A percentile compares a stretch with the other conserved stretches of the same genome.
Conservation (phyloP, 2,888 invertebrate species). For the Coenonympha arcania region DNA sequence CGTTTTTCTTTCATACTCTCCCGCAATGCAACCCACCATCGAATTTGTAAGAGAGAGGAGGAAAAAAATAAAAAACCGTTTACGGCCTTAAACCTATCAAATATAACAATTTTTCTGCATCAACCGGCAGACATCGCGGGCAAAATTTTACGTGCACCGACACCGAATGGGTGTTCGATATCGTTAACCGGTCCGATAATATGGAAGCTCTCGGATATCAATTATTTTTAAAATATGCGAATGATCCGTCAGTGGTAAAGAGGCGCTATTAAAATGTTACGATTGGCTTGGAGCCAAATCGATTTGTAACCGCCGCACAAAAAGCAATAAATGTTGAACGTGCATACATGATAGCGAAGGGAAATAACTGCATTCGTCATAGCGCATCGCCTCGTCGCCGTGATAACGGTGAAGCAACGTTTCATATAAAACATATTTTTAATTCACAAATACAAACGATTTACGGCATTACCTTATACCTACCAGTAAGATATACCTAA, state of each 20-base stretch:
- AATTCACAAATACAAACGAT: too few relatives aligned
- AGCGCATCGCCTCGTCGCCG: slow-evolving; percentile 44
- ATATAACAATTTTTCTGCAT: too few relatives aligned
- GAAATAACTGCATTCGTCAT: slow-evolving; percentile 63
- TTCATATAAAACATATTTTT: background rate
- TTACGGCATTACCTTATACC: too few relatives aligned
- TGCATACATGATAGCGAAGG: slow-evolving; percentile 60
- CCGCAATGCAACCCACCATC: too few relatives aligned
- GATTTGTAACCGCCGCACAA: slow-evolving; percentile 70
- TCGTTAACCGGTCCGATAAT: background rate
- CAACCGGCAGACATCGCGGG: background rate
- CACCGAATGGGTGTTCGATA: background rate
- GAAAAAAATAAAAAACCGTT: too few relatives aligned
- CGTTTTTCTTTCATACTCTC: too few relatives aligned
- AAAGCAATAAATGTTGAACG: slow-evolving; percentile 69
- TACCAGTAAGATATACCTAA: too few relatives aligned
- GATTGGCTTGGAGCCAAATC: slow-evolving; percentile 69
- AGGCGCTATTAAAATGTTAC: slow-evolving; percentile 63
- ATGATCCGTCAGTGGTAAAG: slow-evolving; percentile 38
- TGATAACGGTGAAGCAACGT: slow-evolving; percentile 40
- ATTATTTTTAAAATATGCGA: slow-evolving; percentile 32
- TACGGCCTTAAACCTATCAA: too few relatives aligned
- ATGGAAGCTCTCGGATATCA: slow-evolving; percentile 3
- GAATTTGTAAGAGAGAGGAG: too few relatives aligned
- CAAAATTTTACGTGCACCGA: background rate